Percentiles rank a stretch among this genome's conserved stretches.
Conservation (phyloP, 2,888 invertebrate genomes). For the Cantharis flavilabris region DNA sequence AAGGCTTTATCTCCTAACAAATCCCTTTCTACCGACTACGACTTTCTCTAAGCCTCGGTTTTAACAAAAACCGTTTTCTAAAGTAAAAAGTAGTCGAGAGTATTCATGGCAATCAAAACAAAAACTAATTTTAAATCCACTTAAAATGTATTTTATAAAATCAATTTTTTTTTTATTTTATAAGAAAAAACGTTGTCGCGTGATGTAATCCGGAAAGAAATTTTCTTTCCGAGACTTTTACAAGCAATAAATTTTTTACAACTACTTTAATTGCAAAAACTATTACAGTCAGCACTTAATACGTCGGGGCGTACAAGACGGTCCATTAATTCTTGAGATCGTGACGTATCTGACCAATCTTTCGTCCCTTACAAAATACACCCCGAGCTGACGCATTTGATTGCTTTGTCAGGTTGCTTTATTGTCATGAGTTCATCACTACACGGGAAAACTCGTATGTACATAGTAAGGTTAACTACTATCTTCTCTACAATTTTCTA, state of each 20-base stretch:
- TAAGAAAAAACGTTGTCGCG: background rate
- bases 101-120: background rate
- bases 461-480: background rate
- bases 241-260: constrained; percentile 24
- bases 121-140: background rate
- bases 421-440: constrained; percentile 51
- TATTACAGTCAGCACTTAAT: constrained; percentile 30
- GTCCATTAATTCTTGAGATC: constrained; percentile 32
- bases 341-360: constrained; percentile 56
- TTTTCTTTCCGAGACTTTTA: background rate
- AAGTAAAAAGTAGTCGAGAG: background rate
- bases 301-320: constrained; percentile 27
- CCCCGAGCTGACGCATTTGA: constrained; percentile 48
- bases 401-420: constrained; percentile 55
- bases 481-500: background rate
- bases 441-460: constrained; percentile 37
- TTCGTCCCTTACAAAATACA: constrained; percentile 36
- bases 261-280: constrained; percentile 28
- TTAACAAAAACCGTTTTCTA: constrained; percentile 18
- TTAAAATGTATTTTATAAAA: background rate
- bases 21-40: constrained; percentile 43
- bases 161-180: background rate
- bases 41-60: constrained; percentile 36
- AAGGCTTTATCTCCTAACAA: constrained; percentile 45
- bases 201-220: background rate